A percentile compares a stretch with the other conserved stretches of the same genome.
Conservation (phyloP, 2,113 vertebrate genomes). For the Silurus asotus region DNA sequence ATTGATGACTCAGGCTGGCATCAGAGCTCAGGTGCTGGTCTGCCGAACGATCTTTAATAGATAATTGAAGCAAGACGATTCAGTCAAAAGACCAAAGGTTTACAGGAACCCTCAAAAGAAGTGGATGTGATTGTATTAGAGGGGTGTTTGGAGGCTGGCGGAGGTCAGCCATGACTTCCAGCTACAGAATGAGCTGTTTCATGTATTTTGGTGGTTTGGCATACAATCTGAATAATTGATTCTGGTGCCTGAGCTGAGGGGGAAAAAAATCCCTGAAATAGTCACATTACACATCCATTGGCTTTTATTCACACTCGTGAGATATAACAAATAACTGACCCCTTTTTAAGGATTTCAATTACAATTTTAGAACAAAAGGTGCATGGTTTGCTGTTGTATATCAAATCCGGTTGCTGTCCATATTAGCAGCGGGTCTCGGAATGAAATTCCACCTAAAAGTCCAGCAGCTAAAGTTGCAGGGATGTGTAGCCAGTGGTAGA, state of each 20-base stretch:
- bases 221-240: slow-evolving; percentile 9
- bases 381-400: too few relatives aligned
- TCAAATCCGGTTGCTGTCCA: too few relatives aligned
- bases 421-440: too few relatives aligned
- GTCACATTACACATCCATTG: too few relatives aligned
- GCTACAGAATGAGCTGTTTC: not conserved
- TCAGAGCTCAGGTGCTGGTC: slow-evolving; percentile 22
- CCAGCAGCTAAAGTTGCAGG: too few relatives aligned
- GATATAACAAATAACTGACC: too few relatives aligned
- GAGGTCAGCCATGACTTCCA: not conserved
- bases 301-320: too few relatives aligned
- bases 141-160: not conserved
- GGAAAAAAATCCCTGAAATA: not conserved
- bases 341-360: too few relatives aligned
- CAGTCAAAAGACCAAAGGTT: slow-evolving; percentile 3
- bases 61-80: slow-evolving; percentile 23
- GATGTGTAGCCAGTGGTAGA: too few relatives aligned
- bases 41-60: slow-evolving; percentile 12
- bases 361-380: too few relatives aligned
- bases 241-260: not conserved
- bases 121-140: not conserved
- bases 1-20: slow-evolving; percentile 19
- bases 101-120: not conserved
- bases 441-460: too few relatives aligned
- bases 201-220: not conserved